Percentiles rank a stretch among this genome's conserved stretches.
Evolutionary conservation across 2,888 invertebrate species (phyloP).

Genomic region (Drosophila nr. perissopoda): DNA sequence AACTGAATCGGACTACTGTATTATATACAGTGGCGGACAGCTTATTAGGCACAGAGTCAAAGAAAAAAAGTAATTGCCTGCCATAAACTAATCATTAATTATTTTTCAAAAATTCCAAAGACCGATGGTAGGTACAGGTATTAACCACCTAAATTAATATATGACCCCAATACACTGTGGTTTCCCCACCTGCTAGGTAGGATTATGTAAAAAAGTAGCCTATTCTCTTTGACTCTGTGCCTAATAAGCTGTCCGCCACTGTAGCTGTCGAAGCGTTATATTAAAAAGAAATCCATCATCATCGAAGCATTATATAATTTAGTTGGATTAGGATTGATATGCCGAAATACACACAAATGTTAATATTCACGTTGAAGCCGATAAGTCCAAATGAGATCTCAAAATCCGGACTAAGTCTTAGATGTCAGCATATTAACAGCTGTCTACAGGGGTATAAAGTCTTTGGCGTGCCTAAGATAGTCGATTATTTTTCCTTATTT

Average conservation of each 20-base stretch:
- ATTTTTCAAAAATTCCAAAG: no score
- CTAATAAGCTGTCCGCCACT: no score
- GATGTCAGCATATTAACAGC: background rate
- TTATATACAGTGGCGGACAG: no score
- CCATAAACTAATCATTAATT: no score
- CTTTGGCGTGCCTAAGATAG: background rate
- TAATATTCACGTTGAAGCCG: background rate
- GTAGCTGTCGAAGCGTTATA: background rate
- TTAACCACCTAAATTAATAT: no score
- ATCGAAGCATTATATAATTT: background rate
- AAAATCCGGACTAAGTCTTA: background rate
- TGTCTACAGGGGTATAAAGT: background rate
- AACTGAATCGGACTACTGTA: background rate
- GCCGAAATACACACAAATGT: background rate
- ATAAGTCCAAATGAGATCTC: background rate
- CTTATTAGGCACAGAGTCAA: no score
- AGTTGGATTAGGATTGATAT: background rate
- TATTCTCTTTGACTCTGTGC: no score
- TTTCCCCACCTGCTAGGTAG: no score
- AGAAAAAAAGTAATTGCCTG: no score
- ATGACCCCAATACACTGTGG: no score
- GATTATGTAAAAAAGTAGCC: no score
- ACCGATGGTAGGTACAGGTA: no score
- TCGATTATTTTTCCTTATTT: background rate
- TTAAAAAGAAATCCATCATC: background rate